A percentile compares a stretch with the other conserved stretches of the same genome.
Conservation (phyloP, 2,113 vertebrate species). For the Percopsis transmontana region DNA sequence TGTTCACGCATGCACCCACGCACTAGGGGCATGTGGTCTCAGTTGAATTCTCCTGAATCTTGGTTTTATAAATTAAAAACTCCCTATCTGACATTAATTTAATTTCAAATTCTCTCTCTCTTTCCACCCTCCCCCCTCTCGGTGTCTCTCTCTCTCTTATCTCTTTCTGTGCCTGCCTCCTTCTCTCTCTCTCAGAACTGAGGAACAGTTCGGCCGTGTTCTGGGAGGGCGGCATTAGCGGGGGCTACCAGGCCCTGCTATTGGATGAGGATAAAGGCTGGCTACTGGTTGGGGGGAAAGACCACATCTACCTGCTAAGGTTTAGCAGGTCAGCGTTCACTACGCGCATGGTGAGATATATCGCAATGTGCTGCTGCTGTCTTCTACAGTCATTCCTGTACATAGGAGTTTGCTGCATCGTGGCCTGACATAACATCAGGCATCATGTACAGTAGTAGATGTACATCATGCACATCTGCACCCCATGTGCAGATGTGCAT, state of each 20-base stretch:
- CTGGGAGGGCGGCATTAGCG: conserved; percentile 65
- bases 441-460: no score
- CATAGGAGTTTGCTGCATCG: no score
- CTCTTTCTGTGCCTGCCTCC: neutral
- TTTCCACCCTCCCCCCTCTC: no score
- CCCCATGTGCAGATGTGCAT: no score
- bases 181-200: conserved; percentile 73
- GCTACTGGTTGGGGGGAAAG: conserved; percentile 84
- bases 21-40: no score
- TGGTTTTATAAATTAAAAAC: no score
- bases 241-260: conserved; percentile 79
- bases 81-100: no score
- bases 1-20: no score
- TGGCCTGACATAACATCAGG: no score
- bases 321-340: conserved; percentile 74
- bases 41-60: no score
- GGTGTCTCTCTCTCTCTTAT: neutral
- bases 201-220: conserved; percentile 75
- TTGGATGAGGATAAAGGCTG: conserved; percentile 84
- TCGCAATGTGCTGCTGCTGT: neutral
- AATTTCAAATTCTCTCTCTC: neutral
- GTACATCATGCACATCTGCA: no score
- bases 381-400: no score
- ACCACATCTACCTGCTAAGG: conserved; percentile 83
- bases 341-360: conserved; percentile 71